phyloP scores from a whole-genome alignment of 92 coral and sea anemone species.

The Phenganax stokvisi region DNA sequence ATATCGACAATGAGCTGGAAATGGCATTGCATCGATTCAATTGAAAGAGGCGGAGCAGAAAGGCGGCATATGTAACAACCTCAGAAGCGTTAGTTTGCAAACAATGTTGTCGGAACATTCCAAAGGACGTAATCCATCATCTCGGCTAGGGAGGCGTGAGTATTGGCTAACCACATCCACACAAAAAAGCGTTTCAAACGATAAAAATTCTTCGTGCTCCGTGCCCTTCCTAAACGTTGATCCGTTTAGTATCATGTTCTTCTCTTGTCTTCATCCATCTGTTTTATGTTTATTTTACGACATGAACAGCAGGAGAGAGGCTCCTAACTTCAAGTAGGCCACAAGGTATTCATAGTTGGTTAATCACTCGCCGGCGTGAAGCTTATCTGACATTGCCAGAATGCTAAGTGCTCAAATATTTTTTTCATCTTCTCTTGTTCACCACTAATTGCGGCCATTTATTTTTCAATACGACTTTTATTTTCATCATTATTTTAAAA shows the following conservation, averaged over 20 bases:
- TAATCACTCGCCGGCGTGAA: constrained; percentile 13
- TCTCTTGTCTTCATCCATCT: constrained; percentile 34
- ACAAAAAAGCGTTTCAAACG: not conserved
- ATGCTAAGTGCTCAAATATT: constrained; percentile 29
- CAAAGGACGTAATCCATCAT: constrained; percentile 27
- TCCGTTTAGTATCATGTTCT: constrained; percentile 41
- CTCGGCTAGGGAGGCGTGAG: not conserved
- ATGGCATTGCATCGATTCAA: not conserved
- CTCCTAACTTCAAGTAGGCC: constrained; percentile 28
- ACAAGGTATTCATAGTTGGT: not conserved
- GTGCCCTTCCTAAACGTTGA: constrained; percentile 25
- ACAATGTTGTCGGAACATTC: constrained; percentile 30
- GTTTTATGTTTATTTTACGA: constrained; percentile 17
- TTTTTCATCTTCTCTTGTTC: constrained; percentile 18
- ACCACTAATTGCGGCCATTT: constrained; percentile 30
- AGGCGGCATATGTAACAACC: constrained; percentile 24
- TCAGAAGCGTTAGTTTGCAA: constrained; percentile 6
- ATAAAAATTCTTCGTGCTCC: not conserved
- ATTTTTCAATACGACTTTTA: not conserved
- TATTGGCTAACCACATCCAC: constrained; percentile 3
- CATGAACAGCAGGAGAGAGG: constrained; percentile 14
- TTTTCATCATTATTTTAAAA: not conserved
- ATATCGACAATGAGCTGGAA: not conserved
- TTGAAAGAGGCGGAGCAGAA: constrained; percentile 17
- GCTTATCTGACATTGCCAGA: constrained; percentile 31